These are phyloP conservation scores for Pelodiscus sinensis DNA, from an alignment of 2,113 vertebrate species.

Conservation along the genomic window DNA sequence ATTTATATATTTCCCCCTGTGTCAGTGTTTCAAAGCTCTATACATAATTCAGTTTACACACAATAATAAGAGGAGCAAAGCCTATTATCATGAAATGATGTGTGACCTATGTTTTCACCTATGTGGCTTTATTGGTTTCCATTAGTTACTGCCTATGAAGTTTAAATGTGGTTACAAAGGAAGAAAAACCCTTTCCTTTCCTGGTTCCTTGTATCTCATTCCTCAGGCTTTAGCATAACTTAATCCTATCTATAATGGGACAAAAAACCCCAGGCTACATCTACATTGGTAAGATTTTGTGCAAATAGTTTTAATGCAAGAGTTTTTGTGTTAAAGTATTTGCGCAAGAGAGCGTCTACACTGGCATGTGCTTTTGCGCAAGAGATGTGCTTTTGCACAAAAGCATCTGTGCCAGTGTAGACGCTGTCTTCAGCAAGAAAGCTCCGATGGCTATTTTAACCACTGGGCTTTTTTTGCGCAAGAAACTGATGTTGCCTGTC, in stretches of 20 bases:
- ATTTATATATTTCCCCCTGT: slow-evolving; percentile 42
- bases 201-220: slow-evolving; percentile 43
- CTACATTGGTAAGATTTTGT: too few relatives aligned
- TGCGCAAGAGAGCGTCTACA: too few relatives aligned
- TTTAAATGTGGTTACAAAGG: slow-evolving; percentile 40
- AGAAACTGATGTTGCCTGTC: too few relatives aligned
- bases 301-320: too few relatives aligned
- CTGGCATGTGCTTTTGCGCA: too few relatives aligned
- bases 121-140: slow-evolving; percentile 58
- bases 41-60: slow-evolving; percentile 23
- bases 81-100: slow-evolving; percentile 48
- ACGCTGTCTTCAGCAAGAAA: too few relatives aligned
- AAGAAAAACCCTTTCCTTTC: slow-evolving; percentile 54
- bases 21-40: slow-evolving; percentile 45
- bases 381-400: too few relatives aligned
- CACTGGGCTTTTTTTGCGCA: too few relatives aligned
- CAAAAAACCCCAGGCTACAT: too few relatives aligned
- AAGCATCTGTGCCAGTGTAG: too few relatives aligned
- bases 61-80: background rate
- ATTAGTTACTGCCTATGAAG: slow-evolving; percentile 52
- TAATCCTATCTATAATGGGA: slow-evolving; percentile 41
- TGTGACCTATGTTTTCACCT: slow-evolving; percentile 44
- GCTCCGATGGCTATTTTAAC: too few relatives aligned
- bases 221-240: background rate
- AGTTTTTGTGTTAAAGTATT: too few relatives aligned